These are phyloP conservation scores for Dasypogon diadema DNA, from an alignment of 2,888 invertebrate genomes.

Conservation along the genomic window DNA sequence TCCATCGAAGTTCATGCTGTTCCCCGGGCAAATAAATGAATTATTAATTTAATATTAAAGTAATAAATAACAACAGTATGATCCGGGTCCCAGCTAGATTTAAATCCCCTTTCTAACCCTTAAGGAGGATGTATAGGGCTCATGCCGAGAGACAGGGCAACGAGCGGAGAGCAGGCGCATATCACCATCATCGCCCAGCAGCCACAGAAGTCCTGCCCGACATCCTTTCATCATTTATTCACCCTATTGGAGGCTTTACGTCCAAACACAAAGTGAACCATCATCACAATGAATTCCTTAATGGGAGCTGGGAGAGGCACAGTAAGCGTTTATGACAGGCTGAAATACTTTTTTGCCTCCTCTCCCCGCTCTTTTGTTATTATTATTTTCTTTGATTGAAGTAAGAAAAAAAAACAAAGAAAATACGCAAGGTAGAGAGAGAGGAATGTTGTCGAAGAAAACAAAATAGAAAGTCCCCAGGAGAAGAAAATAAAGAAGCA, in stretches of 20 bases:
- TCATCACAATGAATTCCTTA: neutral
- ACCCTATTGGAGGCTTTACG: too few species aligned
- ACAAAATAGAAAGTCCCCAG: neutral
- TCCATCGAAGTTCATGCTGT: too few species aligned
- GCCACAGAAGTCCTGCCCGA: too few species aligned
- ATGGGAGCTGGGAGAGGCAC: neutral
- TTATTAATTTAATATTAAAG: constrained; percentile 31
- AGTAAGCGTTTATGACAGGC: neutral
- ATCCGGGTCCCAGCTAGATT: neutral
- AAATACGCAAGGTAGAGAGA: too few species aligned
- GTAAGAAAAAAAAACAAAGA: neutral
- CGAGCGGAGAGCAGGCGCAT: too few species aligned
- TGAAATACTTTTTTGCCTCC: neutral
- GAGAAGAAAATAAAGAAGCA: too few species aligned
- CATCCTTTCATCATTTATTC: too few species aligned
- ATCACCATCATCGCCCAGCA: too few species aligned
- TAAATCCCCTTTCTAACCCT: too few species aligned
- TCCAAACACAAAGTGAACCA: too few species aligned
- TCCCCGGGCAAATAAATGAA: constrained; percentile 2
- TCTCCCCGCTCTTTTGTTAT: neutral
- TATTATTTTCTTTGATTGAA: neutral
- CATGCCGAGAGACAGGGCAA: too few species aligned
- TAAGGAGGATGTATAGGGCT: too few species aligned
- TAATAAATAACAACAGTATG: constrained; percentile 5
- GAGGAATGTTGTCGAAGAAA: neutral